Percentiles rank a stretch among this genome's conserved stretches.
Conservation (phyloP, 2,888 invertebrate species). For the Athalia circularis region DNA sequence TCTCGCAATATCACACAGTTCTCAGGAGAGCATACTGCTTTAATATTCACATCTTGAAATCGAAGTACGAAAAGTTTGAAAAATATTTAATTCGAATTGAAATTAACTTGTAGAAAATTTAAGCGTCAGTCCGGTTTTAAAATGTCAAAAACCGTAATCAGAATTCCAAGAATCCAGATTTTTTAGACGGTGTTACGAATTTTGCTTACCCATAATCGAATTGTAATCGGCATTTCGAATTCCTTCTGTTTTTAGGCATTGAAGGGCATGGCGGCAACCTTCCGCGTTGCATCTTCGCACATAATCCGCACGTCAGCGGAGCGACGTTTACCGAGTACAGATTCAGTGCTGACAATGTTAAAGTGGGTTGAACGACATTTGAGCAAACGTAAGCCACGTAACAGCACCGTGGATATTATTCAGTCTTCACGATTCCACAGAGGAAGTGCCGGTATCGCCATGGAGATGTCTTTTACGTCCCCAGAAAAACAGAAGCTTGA, state of each 20-base stretch:
- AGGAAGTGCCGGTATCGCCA: slow-evolving; percentile 83
- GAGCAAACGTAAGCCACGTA: slow-evolving; percentile 83
- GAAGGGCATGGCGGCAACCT: slow-evolving; percentile 95
- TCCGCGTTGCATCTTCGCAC: slow-evolving; percentile 89
- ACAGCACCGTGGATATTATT: slow-evolving; percentile 63
- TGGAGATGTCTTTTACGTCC: slow-evolving; percentile 84
- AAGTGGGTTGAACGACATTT: slow-evolving; percentile 93
- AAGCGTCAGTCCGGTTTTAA: too few relatives aligned
- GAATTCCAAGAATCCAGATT: too few relatives aligned
- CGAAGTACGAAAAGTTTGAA: too few relatives aligned
- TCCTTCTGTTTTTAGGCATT: slow-evolving; percentile 79
- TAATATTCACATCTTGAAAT: too few relatives aligned
- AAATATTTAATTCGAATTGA: too few relatives aligned
- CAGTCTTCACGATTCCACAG: slow-evolving; percentile 68
- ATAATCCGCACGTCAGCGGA: slow-evolving; percentile 92
- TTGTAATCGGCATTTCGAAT: slow-evolving; percentile 53
- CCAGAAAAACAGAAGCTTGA: slow-evolving; percentile 55
- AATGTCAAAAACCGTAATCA: too few relatives aligned
- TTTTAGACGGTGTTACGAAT: too few relatives aligned
- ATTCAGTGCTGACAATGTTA: slow-evolving; percentile 91
- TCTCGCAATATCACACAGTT: too few relatives aligned
- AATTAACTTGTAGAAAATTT: too few relatives aligned
- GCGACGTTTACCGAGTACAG: slow-evolving; percentile 90
- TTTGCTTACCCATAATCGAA: background rate
- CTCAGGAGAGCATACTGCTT: too few relatives aligned